phyloP scores from a whole-genome alignment of 1,140 invertebrate genomes.

The Sitobion miscanthi region DNA sequence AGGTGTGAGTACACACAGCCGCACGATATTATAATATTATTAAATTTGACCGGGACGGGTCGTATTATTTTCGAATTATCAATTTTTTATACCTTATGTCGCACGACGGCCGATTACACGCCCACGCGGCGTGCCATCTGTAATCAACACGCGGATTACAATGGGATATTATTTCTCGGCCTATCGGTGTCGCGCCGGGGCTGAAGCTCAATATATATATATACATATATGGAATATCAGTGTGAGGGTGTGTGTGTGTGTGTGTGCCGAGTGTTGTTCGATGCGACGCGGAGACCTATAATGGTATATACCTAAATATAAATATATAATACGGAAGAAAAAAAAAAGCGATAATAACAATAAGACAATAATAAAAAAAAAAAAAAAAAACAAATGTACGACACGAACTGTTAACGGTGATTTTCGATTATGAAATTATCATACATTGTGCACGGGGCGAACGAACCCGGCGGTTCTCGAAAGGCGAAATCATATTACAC shows the following conservation, averaged over 20 bases:
- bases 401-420: conserved; percentile 53
- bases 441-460: not conserved
- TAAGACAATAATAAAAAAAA: not conserved
- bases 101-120: conserved; percentile 53
- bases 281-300: not conserved
- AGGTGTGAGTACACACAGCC: conserved; percentile 6
- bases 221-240: not conserved
- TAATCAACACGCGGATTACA: conserved; percentile 48
- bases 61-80: conserved; percentile 53
- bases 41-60: not conserved
- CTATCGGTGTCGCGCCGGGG: not conserved
- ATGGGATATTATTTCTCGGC: conserved; percentile 43
- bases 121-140: not conserved
- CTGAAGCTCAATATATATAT: not conserved
- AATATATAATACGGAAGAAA: not conserved
- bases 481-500: not conserved
- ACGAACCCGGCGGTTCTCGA: conserved; percentile 1
- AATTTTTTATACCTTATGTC: conserved; percentile 48
- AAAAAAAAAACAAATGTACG: not conserved
- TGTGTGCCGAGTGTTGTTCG: not conserved
- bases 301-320: not conserved
- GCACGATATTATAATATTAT: not conserved
- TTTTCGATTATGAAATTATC: conserved; percentile 44
- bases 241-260: not conserved
- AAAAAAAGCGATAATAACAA: conserved; percentile 8